Conservation (phyloP, 2,113 vertebrate genomes). For the Dromiciops gliroides region DNA sequence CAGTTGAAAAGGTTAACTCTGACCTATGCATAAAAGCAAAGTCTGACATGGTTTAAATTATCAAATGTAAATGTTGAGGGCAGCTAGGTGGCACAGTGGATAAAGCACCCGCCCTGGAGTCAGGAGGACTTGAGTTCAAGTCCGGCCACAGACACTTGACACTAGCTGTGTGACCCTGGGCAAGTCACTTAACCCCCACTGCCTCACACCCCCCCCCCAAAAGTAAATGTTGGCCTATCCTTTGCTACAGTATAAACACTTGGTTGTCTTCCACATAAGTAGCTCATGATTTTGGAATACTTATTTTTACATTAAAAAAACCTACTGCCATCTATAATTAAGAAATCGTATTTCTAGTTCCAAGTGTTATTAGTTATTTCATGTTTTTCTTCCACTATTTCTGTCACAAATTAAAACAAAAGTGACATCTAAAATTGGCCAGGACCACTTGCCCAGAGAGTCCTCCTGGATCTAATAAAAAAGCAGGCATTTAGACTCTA, state of each 20-base stretch:
- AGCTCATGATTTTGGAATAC: constrained; percentile 22
- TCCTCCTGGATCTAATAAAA: neutral
- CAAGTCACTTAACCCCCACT: no score
- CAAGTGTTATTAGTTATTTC: neutral
- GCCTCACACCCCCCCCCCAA: no score
- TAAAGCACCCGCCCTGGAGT: no score
- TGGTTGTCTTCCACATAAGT: constrained; percentile 23
- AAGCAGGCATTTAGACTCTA: neutral
- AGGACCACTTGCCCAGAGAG: neutral
- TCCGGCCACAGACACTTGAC: no score
- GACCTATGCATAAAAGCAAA: constrained; percentile 8
- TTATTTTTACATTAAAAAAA: constrained; percentile 26
- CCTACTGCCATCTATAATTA: constrained; percentile 4
- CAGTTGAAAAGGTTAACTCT: constrained; percentile 10
- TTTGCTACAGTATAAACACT: constrained; percentile 14
- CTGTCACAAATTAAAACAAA: neutral
- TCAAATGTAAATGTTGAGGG: constrained; percentile 19
- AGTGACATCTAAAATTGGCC: neutral
- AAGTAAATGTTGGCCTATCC: constrained; percentile 18
- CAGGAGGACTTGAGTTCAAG: no score
- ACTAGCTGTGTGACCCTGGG: no score
- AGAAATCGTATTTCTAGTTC: neutral
- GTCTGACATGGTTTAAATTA: constrained; percentile 11
- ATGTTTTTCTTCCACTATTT: neutral
- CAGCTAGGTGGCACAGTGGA: no score